A percentile compares a stretch with the other conserved stretches of the same genome.
These are phyloP conservation scores for Macrobrachium nipponense DNA, from an alignment of 1,140 invertebrate species.

Conservation along the genomic window DNA sequence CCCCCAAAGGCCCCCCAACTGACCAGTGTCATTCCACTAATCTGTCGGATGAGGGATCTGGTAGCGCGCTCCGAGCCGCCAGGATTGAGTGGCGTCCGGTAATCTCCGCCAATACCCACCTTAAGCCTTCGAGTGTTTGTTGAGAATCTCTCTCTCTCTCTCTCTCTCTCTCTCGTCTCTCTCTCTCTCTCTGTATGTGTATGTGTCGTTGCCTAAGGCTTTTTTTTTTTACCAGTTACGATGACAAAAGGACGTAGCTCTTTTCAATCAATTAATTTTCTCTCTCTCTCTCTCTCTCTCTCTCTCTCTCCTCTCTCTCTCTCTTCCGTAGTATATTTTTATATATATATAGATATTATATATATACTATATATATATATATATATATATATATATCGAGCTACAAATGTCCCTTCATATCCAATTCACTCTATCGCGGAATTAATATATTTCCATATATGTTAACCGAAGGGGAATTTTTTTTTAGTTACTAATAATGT, in stretches of 20 bases:
- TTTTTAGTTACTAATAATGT: neutral
- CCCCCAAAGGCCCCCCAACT: no score
- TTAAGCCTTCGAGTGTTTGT: no score
- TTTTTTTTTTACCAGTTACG: neutral
- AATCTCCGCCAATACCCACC: no score
- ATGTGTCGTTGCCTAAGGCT: neutral
- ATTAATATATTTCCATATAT: slow-evolving; percentile 6
- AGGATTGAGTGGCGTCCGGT: no score
- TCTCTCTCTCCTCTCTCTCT: slow-evolving; percentile 13
- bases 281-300: slow-evolving; percentile 7
- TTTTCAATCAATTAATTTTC: neutral
- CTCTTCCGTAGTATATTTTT: neutral
- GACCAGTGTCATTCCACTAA: no score
- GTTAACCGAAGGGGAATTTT: no score
- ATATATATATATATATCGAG: no score
- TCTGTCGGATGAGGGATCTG: no score
- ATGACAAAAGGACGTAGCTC: no score
- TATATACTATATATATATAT: slow-evolving; percentile 4
- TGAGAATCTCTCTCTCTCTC: neutral
- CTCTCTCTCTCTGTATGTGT: slow-evolving; percentile 24
- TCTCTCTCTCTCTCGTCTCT: slow-evolving; percentile 27
- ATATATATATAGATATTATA: neutral
- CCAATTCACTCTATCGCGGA: no score
- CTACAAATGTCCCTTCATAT: no score
- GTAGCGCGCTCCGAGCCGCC: no score